Base-by-base conservation (phyloP, 2,888 invertebrate genomes). In the Nomada fabriciana region DNA sequence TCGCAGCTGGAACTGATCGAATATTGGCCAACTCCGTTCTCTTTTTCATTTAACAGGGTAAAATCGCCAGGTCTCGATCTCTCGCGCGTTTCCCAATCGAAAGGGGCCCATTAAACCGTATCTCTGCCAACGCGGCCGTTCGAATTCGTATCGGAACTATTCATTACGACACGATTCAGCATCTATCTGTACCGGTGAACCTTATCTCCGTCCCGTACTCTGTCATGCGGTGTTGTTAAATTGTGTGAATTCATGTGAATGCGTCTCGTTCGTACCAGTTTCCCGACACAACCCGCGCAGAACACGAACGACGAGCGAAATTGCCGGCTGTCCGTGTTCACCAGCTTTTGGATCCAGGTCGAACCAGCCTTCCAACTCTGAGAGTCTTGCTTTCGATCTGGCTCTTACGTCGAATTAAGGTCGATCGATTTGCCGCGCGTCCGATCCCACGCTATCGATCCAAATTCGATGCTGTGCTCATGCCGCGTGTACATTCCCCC, bases 221-320 rank as follows among this genome's bases (percentile, higher is more conserved):
- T 64, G 82, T 64, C 59, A 61, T 59, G 76, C 60, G 76, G 76
- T 74, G 55, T 68, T 71, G 75, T 77, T 79, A 68, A 82, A 86
- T 85, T 76, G 80, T 74, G 80, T 74, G 85, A 73, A 85, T 75
- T 75, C 80, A 68, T 53, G 82, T 72, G 82, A 78, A 85, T 72
- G 85, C 73, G 61, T 73, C 86, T 77, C 84, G 68, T 79, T 86
- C 64, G 67, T 72, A 61, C 57, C 47, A 65, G 36, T 63, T 69
- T 47, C 55, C 50, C 53, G 18, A 47, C 1, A 23, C 36, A 5
- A 36, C 36, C 50, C 57, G 42, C 42, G n/a, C 65, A 15, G 50
- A 43, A 61, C 65, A 25, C 60, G 65, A 61, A 53, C 61, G 50
- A 23, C 61, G 61, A 36, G 43, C 70, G 64, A 65, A 73, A 72